These are phyloP conservation scores for Drosophila dives DNA, from an alignment of 2,888 invertebrate genomes.

Conservation along the genomic window DNA sequence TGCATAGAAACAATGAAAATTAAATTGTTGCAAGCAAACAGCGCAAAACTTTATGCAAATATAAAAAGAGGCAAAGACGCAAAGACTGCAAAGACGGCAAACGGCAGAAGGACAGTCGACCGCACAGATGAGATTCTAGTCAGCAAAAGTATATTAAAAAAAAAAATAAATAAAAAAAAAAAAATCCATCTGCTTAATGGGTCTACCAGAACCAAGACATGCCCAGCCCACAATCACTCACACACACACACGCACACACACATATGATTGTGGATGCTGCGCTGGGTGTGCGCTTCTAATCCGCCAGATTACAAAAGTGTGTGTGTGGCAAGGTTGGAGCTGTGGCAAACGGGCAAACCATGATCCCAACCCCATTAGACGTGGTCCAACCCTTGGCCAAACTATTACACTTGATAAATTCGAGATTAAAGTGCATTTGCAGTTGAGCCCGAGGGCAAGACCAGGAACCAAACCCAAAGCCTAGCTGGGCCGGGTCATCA, in stretches of 20 bases:
- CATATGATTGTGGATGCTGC: constrained; percentile 29
- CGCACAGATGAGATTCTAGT: constrained; percentile 23
- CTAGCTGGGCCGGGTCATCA: constrained; percentile 53
- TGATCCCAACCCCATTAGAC: constrained; percentile 51
- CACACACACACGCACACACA: constrained; percentile 19
- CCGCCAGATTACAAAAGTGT: constrained; percentile 70
- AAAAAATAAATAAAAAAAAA: constrained; percentile 10
- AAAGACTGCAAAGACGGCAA: background rate
- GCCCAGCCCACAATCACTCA: constrained; percentile 27
- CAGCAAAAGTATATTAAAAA: constrained; percentile 59
- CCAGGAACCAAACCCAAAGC: constrained; percentile 12
- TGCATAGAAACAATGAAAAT: constrained; percentile 79
- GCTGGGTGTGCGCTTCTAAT: constrained; percentile 56
- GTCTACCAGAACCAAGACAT: constrained; percentile 38
- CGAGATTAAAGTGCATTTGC: constrained; percentile 81
- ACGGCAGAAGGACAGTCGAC: constrained; percentile 26
- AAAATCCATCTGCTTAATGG: constrained; percentile 80
- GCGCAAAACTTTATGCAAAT: constrained; percentile 67
- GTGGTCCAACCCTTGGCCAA: constrained; percentile 41
- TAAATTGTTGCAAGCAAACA: constrained; percentile 66
- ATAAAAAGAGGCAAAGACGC: constrained; percentile 5
- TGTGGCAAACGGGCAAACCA: constrained; percentile 37
- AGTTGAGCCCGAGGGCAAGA: constrained; percentile 54
- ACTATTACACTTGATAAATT: constrained; percentile 81
- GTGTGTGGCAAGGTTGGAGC: constrained; percentile 55